Base-by-base conservation (phyloP, 2,888 invertebrate species). In the Sinhomidia bicolor region DNA sequence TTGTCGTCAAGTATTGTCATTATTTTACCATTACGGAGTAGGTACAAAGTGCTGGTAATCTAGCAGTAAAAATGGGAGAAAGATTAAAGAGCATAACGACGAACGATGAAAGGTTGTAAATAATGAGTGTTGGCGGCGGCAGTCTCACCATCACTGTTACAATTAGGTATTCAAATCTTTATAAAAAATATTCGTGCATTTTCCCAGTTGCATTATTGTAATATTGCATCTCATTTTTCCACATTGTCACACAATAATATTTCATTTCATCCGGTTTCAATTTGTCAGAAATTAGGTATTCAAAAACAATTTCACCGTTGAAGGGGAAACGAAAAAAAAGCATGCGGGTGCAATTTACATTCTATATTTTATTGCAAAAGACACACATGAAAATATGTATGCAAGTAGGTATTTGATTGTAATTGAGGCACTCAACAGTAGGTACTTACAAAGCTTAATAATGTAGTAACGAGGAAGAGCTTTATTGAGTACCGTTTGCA, bases 381-480 rank as follows among this genome's bases (percentile, higher is more conserved):
- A 71, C 41, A 71, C 44, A 44, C 71, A 44, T 44, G 12, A 62
- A 29, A 29, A 5, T 54, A 32, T 79, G 80, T 57, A 57, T 17
- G 57, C 20, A 36, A 20, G n/a, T 36, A 29, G 20, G 51, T 54
- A 51, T 44, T 71, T 83, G 71, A 74, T 83, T 71, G 47, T 62
- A 76, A 84, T 84, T 74, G 76, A 84, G 76, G 62, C 47, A 76
- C 60, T 54, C 36, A 71, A n/a, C 20, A 71, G 71, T 74, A 74
- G 47, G 74, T 47, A 47, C n/a, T 26, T 47, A 74, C 74, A 20
- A 32, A 47, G 23, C 14, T 44, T 60, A 62, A 62, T 71, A 44
- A 32, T 83, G n/a, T 65, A n/a, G 47, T 74, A 85, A 78, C 62
- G 78, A 78, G 47, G 47, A 62, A 41, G 23, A 78, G 12, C 78